Evolutionary conservation across 2,797 vertebrate genomes (phyloP).

Genomic region (Coccyzus lansbergi): DNA sequence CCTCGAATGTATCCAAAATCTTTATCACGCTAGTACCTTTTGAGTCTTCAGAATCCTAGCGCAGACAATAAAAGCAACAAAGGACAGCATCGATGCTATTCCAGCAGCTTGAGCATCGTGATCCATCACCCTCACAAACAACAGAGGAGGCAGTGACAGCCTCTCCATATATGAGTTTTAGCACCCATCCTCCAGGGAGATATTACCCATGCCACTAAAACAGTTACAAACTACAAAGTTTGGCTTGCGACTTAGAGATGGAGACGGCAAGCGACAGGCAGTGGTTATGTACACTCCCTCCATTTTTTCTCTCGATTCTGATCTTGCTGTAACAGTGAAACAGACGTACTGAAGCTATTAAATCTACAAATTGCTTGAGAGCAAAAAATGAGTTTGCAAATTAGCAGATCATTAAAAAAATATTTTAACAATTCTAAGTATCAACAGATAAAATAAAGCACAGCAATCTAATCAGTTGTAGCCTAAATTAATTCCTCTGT

Average conservation of each 20-base stretch:
- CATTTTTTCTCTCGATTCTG: background rate
- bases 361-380: background rate
- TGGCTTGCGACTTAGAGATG: background rate
- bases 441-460: background rate
- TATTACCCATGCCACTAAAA: background rate
- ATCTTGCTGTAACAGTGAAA: background rate
- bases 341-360: background rate
- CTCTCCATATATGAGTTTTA: rapidly evolving
- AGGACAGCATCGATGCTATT: background rate
- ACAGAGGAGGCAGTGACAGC: background rate
- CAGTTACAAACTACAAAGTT: background rate
- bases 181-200: background rate
- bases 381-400: background rate
- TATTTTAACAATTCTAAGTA: background rate
- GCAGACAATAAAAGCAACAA: background rate
- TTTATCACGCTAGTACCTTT: background rate
- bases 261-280: rapidly evolving
- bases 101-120: rapidly evolving
- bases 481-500: background rate
- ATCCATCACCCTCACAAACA: rapidly evolving
- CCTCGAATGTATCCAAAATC: background rate
- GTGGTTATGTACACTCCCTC: background rate
- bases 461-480: background rate
- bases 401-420: background rate
- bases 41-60: background rate